These are phyloP conservation scores for Cerastis rubricosa DNA, from an alignment of 2,888 invertebrate species.

Conservation along the genomic window DNA sequence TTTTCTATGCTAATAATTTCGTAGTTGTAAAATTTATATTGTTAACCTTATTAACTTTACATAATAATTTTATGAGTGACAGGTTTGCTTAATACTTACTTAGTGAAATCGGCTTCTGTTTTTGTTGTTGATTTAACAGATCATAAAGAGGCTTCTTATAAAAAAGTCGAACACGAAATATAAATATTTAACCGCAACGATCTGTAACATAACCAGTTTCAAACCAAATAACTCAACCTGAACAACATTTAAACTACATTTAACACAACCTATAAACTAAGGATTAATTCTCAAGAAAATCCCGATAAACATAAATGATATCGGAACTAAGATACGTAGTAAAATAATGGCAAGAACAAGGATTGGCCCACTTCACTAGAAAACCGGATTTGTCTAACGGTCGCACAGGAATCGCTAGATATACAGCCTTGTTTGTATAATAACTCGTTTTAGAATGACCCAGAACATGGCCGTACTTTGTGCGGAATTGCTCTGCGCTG, in stretches of 20 bases:
- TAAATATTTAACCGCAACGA: not conserved
- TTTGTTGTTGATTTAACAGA: not conserved
- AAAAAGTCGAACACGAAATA: not conserved
- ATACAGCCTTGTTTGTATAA: constrained; percentile 60
- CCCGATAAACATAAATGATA: constrained; percentile 27
- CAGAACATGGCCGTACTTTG: constrained; percentile 44
- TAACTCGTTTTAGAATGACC: constrained; percentile 64
- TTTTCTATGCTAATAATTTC: not conserved
- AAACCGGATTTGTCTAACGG: constrained; percentile 64
- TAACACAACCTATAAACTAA: not conserved
- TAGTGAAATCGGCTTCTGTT: not conserved
- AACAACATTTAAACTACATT: not conserved
- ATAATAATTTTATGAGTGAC: not conserved
- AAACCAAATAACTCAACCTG: not conserved
- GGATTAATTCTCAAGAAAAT: constrained; percentile 25
- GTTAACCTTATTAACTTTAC: not conserved
- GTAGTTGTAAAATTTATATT: not conserved
- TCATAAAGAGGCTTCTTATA: not conserved
- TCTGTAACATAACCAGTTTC: not conserved
- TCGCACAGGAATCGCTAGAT: constrained; percentile 62
- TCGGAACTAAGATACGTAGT: constrained; percentile 34
- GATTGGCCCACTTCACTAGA: constrained; percentile 49
- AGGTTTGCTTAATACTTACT: not conserved
- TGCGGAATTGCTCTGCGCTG: constrained; percentile 37
- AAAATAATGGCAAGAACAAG: constrained; percentile 46